Evolutionary conservation across 1,140 invertebrate genomes (phyloP).

Genomic region (Vollenhovia emeryi): DNA sequence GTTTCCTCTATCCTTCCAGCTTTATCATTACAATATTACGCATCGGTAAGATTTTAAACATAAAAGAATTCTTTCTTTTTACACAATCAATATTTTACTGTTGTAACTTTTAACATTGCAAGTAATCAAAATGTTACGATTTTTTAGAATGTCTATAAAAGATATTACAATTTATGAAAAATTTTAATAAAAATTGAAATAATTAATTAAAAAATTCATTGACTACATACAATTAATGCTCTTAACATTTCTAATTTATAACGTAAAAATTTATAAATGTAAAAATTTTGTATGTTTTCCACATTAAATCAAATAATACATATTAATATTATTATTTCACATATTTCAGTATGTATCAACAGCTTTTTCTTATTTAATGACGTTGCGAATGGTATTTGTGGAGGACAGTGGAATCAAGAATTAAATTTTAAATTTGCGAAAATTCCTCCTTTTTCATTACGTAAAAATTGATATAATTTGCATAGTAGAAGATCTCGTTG

Average conservation of each 20-base stretch:
- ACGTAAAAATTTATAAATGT: no score
- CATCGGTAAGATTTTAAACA: constrained; percentile 22
- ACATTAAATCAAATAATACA: no score
- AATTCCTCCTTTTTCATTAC: neutral
- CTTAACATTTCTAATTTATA: no score
- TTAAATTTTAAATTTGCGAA: neutral
- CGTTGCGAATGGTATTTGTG: constrained; percentile 20
- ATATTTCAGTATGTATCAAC: constrained; percentile 59
- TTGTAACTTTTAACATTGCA: neutral
- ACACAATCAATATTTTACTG: neutral
- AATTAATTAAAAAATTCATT: no score
- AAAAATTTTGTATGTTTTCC: no score
- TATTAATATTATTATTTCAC: no score
- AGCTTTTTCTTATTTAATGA: constrained; percentile 86
- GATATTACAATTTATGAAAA: neutral
- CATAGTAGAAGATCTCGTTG: neutral
- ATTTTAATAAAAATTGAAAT: neutral
- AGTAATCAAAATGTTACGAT: neutral
- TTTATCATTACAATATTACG: constrained; percentile 61
- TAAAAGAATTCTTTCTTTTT: neutral
- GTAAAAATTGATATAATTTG: neutral
- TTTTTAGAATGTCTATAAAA: neutral
- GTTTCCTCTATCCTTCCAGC: constrained; percentile 63
- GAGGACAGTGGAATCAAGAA: neutral
- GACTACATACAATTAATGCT: no score